Percentiles rank a stretch among this genome's conserved stretches.
Evolutionary conservation across 1,140 invertebrate genomes (phyloP).

Genomic region (Solenopsis fugax): DNA sequence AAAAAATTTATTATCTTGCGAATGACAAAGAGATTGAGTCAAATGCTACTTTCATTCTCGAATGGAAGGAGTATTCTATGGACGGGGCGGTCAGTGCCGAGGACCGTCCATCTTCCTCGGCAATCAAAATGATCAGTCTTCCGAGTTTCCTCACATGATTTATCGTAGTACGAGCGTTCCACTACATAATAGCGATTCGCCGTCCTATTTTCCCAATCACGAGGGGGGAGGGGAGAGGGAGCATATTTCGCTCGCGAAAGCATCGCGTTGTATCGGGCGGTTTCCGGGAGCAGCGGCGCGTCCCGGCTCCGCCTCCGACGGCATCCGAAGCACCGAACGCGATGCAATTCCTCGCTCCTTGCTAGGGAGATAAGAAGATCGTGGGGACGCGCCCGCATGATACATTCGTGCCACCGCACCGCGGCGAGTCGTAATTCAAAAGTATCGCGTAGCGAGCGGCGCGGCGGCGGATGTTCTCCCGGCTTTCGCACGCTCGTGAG

Average conservation of each 20-base stretch:
- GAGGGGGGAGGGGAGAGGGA: neutral
- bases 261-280: slow-evolving; percentile 21
- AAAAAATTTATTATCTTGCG: neutral
- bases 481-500: slow-evolving; percentile 63
- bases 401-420: slow-evolving; percentile 30
- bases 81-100: neutral
- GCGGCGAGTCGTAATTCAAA: slow-evolving; percentile 70
- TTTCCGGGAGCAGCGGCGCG: slow-evolving; percentile 15
- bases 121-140: slow-evolving; percentile 57
- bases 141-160: slow-evolving; percentile 4
- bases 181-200: slow-evolving; percentile 41
- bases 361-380: slow-evolving; percentile 60
- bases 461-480: slow-evolving; percentile 49
- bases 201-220: slow-evolving; percentile 61
- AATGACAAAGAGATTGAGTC: neutral
- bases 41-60: neutral
- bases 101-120: neutral
- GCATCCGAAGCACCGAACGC: slow-evolving; percentile 19
- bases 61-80: neutral
- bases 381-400: slow-evolving; percentile 25
- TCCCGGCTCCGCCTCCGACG: neutral
- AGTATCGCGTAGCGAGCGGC: slow-evolving; percentile 51
- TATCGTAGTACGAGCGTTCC: slow-evolving; percentile 21
- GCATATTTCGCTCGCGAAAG: slow-evolving; percentile 33
- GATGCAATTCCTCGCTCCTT: slow-evolving; percentile 36